Evolutionary conservation across 2,888 invertebrate genomes (phyloP).

Genomic region (Pristionchus arcanus): DNA sequence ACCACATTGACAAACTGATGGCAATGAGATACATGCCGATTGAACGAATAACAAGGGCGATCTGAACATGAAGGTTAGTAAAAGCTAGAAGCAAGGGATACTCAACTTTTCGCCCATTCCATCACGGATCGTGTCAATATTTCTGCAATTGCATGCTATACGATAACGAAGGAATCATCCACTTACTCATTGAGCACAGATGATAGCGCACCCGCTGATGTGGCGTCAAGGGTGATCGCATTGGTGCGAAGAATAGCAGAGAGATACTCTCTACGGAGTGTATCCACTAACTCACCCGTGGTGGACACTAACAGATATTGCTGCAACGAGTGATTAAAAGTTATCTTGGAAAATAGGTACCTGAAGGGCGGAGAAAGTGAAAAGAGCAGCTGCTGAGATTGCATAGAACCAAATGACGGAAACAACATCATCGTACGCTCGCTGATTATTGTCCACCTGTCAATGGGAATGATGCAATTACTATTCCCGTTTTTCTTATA

Average conservation of each 20-base stretch:
- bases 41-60: constrained; percentile 5
- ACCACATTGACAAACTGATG: neutral
- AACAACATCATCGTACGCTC: neutral
- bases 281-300: neutral
- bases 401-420: neutral
- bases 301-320: neutral
- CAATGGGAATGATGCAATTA: neutral
- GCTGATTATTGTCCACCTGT: neutral
- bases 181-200: constrained; percentile 25
- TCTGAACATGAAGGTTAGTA: neutral
- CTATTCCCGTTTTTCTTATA: neutral
- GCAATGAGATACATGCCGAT: neutral
- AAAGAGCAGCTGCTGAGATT: neutral
- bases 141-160: neutral
- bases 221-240: neutral
- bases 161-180: neutral
- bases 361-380: neutral
- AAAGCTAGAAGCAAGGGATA: neutral
- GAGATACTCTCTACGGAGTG: neutral
- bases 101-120: constrained; percentile 49
- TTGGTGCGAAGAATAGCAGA: constrained; percentile 8
- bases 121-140: constrained; percentile 21
- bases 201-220: neutral
- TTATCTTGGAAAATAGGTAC: neutral
- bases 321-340: neutral